Evolutionary conservation across 2,113 vertebrate genomes (phyloP).

Genomic region (Phrynosoma platyrhinos): DNA sequence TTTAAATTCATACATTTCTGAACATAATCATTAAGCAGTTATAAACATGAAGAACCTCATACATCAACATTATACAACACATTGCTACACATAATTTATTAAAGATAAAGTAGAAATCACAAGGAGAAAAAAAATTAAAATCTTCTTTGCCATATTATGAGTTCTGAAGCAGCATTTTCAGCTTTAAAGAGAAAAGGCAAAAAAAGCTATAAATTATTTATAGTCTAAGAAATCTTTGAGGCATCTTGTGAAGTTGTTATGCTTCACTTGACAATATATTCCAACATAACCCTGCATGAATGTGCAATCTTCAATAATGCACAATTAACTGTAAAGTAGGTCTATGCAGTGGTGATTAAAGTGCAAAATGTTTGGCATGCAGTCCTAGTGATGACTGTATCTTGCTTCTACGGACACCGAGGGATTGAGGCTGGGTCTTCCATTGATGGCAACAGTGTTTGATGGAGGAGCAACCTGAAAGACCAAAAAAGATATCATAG

Average conservation of each 20-base stretch:
- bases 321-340: slow-evolving; percentile 51
- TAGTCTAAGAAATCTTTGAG: slow-evolving; percentile 71
- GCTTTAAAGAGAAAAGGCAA: slow-evolving; percentile 71
- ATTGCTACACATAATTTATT: slow-evolving; percentile 54
- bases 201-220: slow-evolving; percentile 79
- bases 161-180: slow-evolving; percentile 76
- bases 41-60: slow-evolving; percentile 59
- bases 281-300: slow-evolving; percentile 79
- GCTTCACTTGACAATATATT: slow-evolving; percentile 75
- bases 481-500: slow-evolving; percentile 24
- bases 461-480: slow-evolving; percentile 78
- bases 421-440: slow-evolving; percentile 70
- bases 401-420: slow-evolving; percentile 69
- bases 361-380: slow-evolving; percentile 57
- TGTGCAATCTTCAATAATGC: slow-evolving; percentile 61
- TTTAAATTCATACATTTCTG: slow-evolving; percentile 65
- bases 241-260: slow-evolving; percentile 61
- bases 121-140: slow-evolving; percentile 53
- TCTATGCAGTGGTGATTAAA: slow-evolving; percentile 62
- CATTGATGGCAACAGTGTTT: slow-evolving; percentile 78
- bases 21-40: slow-evolving; percentile 65
- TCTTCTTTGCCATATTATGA: slow-evolving; percentile 65
- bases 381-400: slow-evolving; percentile 63
- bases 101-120: slow-evolving; percentile 58
- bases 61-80: slow-evolving; percentile 54